Conservation (phyloP, 2,797 vertebrate genomes). For the Sciurus vulgaris region DNA sequence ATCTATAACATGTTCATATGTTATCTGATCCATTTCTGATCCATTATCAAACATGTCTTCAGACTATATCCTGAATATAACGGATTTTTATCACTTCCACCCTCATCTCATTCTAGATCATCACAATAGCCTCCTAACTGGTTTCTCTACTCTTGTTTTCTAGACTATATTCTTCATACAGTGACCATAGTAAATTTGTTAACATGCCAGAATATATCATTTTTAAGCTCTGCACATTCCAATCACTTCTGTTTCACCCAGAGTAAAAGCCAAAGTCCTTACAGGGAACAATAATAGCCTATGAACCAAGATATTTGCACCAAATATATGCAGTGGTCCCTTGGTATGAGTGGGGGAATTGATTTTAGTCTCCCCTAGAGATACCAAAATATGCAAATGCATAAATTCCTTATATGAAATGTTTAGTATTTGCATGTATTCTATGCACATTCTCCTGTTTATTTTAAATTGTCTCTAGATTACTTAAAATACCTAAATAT, state of each 20-base stretch:
- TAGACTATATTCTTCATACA: neutral
- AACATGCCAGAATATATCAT: neutral
- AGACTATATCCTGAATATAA: neutral
- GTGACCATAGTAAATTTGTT: neutral
- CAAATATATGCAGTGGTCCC: neutral
- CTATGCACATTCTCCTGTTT: neutral
- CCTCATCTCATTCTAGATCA: neutral
- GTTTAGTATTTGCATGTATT: neutral
- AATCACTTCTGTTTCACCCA: neutral
- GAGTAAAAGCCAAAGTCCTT: constrained; percentile 8
- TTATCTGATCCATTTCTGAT: neutral
- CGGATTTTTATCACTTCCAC: neutral
- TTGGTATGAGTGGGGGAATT: neutral
- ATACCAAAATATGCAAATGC: neutral
- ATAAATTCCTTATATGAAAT: neutral
- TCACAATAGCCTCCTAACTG: neutral
- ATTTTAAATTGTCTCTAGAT: neutral
- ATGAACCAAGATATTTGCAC: neutral
- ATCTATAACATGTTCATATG: neutral
- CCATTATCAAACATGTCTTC: neutral
- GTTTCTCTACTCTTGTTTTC: neutral
- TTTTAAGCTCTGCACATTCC: neutral
- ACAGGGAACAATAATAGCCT: neutral
- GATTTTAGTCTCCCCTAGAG: neutral
- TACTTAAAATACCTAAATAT: neutral